Percentiles rank a stretch among this genome's conserved stretches.
Conservation (phyloP, 2,113 vertebrate genomes). For the Brienomyrus brachyistius region DNA sequence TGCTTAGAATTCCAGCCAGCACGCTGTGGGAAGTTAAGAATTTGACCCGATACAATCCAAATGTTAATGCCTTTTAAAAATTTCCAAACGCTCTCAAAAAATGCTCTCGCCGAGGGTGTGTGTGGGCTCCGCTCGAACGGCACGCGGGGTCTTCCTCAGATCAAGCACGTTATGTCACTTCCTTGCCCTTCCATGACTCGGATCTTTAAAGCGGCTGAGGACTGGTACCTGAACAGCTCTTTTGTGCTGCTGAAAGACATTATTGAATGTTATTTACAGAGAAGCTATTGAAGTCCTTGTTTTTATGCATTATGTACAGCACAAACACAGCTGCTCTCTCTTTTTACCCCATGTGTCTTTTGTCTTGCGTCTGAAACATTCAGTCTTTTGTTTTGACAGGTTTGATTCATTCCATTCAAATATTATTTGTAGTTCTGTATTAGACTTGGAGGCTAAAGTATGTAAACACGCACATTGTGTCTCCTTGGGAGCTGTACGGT, state of each 20-base stretch:
- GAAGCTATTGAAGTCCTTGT: neutral
- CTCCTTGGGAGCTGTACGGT: neutral
- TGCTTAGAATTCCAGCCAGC: neutral
- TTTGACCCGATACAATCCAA: neutral
- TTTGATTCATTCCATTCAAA: neutral
- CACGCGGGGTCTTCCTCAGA: neutral
- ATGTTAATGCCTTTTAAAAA: slow-evolving; percentile 4
- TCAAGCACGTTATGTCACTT: neutral
- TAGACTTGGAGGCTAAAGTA: neutral
- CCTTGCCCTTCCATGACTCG: neutral
- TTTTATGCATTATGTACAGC: neutral
- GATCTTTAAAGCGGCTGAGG: neutral
- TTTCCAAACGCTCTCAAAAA: neutral
- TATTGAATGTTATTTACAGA: neutral
- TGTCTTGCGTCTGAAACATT: neutral
- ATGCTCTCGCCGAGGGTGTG: neutral
- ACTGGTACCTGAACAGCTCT: neutral
- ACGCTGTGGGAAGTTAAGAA: neutral
- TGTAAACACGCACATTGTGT: neutral
- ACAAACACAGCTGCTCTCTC: neutral
- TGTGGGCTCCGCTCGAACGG: neutral
- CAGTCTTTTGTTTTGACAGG: neutral
- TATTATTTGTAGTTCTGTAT: neutral
- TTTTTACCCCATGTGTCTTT: neutral
- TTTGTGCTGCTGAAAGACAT: neutral